Percentiles rank a stretch among this genome's conserved stretches.
Conservation (phyloP, 1,140 invertebrate genomes). For the Brachionus paranguensis region DNA sequence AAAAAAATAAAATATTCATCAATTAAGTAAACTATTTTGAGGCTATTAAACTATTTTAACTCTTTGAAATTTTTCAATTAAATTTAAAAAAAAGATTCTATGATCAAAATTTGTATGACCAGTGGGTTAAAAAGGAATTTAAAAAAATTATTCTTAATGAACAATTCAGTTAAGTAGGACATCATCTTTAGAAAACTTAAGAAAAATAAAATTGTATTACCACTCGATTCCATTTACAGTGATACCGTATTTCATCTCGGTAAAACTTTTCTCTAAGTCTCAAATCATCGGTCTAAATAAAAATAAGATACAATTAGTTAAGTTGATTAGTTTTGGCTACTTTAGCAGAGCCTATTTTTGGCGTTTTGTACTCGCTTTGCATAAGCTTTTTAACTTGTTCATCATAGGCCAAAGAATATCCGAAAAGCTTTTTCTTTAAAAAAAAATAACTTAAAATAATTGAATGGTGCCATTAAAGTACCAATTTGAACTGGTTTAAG, state of each 20-base stretch:
- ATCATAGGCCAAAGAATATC: constrained; percentile 3
- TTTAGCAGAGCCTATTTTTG: background rate
- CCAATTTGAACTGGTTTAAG: constrained; percentile 4
- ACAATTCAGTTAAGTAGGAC: no score
- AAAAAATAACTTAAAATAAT: background rate
- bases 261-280: constrained; percentile 30
- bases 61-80: no score
- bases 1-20: no score
- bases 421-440: constrained; percentile 6
- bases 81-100: no score
- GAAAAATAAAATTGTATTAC: background rate
- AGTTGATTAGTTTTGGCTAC: background rate
- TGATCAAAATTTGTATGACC: no score
- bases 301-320: background rate
- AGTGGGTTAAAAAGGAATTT: no score
- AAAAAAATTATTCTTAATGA: no score
- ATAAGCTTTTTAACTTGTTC: constrained; percentile 1
- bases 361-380: background rate
- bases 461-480: background rate
- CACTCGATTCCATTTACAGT: constrained; percentile 13
- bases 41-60: no score
- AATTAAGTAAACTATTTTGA: no score
- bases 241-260: constrained; percentile 16
- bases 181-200: background rate
- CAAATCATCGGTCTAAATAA: background rate